Evolutionary conservation across 2,797 vertebrate species (phyloP).

Genomic region (Eospalax fontanierii): DNA sequence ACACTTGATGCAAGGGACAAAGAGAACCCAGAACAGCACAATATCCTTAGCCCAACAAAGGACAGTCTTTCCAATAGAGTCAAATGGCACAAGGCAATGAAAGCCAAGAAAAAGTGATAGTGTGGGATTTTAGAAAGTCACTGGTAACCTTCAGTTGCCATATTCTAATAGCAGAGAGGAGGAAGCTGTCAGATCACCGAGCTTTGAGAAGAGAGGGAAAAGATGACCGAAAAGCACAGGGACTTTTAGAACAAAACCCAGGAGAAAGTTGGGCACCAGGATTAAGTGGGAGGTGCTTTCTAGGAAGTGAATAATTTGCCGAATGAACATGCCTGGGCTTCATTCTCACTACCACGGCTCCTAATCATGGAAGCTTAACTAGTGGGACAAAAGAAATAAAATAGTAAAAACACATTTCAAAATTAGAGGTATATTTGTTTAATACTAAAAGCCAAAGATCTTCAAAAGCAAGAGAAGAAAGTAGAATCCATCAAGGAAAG

Average conservation of each 20-base stretch:
- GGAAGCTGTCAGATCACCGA: neutral
- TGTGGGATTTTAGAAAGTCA: neutral
- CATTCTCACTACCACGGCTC: neutral
- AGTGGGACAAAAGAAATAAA: neutral
- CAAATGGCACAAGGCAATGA: neutral
- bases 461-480: neutral
- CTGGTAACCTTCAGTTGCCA: neutral
- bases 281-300: neutral
- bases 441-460: neutral
- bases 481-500: neutral
- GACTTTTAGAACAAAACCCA: neutral
- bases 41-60: neutral
- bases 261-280: neutral
- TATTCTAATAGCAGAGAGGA: neutral
- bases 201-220: neutral
- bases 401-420: slow-evolving; percentile 14
- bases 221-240: neutral
- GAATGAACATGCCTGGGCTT: neutral
- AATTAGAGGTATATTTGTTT: slow-evolving; percentile 1
- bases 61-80: neutral
- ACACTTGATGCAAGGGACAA: neutral
- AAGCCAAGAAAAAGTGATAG: neutral
- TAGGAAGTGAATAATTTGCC: neutral
- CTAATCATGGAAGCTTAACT: neutral
- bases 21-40: neutral